Evolutionary conservation across 2,797 vertebrate genomes (phyloP).

Genomic region (Erethizon dorsatum): DNA sequence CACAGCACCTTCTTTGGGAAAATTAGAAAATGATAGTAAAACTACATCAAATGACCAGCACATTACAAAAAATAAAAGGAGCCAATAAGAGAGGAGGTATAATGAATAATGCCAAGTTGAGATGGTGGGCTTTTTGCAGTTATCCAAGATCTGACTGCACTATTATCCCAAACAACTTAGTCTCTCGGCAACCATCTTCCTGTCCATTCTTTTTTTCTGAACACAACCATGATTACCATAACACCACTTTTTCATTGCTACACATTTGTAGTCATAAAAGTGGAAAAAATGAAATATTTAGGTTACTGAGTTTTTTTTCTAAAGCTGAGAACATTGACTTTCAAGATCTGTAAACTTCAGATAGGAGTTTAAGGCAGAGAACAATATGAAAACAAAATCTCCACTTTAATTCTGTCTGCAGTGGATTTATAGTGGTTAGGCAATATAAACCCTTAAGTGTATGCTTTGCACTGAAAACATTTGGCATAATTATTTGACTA

Average conservation of each 20-base stretch:
- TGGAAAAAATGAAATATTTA: not conserved
- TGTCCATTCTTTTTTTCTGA: too few relatives aligned
- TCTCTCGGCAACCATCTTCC: not conserved
- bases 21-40: not conserved
- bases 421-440: not conserved
- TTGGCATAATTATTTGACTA: not conserved
- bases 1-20: not conserved
- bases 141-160: accelerated
- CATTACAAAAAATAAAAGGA: not conserved
- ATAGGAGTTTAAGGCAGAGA: not conserved
- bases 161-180: not conserved
- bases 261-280: not conserved
- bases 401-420: not conserved
- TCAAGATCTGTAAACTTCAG: not conserved
- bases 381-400: too few relatives aligned
- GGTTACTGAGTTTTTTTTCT: not conserved
- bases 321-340: not conserved
- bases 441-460: not conserved
- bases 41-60: not conserved
- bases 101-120: accelerated
- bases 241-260: not conserved
- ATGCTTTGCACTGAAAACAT: not conserved
- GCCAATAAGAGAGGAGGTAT: not conserved
- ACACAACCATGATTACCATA: not conserved
- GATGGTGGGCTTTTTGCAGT: accelerated